Base-by-base conservation (phyloP, 2,113 vertebrate genomes). In the Probosciger aterrimus region DNA sequence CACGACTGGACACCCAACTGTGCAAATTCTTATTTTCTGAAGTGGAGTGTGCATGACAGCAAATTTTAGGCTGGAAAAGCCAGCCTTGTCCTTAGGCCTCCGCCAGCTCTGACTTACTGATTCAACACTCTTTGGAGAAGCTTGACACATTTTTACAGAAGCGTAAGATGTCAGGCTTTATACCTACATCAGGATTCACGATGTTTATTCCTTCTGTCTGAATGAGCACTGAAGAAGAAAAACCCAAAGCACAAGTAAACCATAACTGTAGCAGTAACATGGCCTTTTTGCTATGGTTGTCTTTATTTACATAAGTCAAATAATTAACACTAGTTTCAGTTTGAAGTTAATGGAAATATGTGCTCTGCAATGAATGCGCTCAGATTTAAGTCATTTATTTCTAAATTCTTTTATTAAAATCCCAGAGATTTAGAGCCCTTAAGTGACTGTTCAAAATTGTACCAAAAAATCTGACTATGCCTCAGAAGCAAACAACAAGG, bases 1-100 rank as follows among this genome's bases (percentile, higher is more conserved):
- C 41, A 83, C 84, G 81, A 90, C 87, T 59, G 79, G 76, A 95
- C 75, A 96, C n/a, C 69, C 69, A 91, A 75, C 59, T 65, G 49
- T 43, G 46, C 24, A 71, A 60, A 53, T 73, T 85, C 92, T 76
- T 41, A 6, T 19, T 62, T 92, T 90, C 85, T 74, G 76, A 82
- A 71, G 31, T 33, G 39, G 24, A 92, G 14, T 18, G 41, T 4
- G 57, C 46, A 52, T 8, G 23, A 83, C 44, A 69, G 16, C 1
- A 0, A 0, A 79, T 93, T 88, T 93, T 73, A 60, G 60, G 31
- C 53, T 71, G 49, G 80, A 83, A 69, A 79, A 70, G 52, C 46
- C 20, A 76, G 82, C 14, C 55, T 93, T 71, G 50, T 91, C 81
- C 43, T 43, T 84, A 82, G 53, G 63, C 23, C n/a, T 90, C 24